These are phyloP conservation scores for Oenanthe melanoleuca DNA, from an alignment of 2,113 vertebrate genomes.

Conservation along the genomic window DNA sequence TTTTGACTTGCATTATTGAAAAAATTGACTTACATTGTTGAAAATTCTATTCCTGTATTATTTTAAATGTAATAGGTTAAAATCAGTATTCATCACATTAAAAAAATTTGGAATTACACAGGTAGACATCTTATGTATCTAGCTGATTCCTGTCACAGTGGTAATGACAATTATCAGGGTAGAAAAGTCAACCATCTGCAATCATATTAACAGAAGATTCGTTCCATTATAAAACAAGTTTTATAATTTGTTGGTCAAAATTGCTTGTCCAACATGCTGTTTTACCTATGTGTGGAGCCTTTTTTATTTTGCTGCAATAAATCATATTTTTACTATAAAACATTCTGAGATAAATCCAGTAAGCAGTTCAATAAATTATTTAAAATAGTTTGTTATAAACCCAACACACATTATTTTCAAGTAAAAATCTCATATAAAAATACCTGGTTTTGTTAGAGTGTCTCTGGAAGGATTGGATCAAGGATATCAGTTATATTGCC, in stretches of 20 bases:
- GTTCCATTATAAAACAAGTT: not conserved
- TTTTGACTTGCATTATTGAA: not conserved
- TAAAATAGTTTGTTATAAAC: not conserved
- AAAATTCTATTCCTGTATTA: not conserved
- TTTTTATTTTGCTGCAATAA: not conserved
- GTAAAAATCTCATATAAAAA: not conserved
- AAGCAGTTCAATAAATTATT: not conserved
- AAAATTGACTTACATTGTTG: not conserved
- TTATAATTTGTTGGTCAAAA: not conserved
- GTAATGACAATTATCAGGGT: not conserved
- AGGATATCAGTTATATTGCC: fast-evolving
- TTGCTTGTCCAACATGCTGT: not conserved
- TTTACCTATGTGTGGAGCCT: not conserved
- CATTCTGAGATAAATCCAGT: not conserved
- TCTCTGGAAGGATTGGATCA: not conserved
- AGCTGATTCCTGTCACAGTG: not conserved
- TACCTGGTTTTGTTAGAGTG: not conserved
- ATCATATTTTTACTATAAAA: not conserved
- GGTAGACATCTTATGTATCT: not conserved
- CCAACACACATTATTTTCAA: not conserved
- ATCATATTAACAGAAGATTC: not conserved
- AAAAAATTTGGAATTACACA: not conserved
- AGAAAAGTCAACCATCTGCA: not conserved
- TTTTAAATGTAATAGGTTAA: not conserved
- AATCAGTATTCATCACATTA: not conserved